Evolutionary conservation across 2,797 vertebrate genomes (phyloP).

Genomic region (Neosalanx taihuensis): DNA sequence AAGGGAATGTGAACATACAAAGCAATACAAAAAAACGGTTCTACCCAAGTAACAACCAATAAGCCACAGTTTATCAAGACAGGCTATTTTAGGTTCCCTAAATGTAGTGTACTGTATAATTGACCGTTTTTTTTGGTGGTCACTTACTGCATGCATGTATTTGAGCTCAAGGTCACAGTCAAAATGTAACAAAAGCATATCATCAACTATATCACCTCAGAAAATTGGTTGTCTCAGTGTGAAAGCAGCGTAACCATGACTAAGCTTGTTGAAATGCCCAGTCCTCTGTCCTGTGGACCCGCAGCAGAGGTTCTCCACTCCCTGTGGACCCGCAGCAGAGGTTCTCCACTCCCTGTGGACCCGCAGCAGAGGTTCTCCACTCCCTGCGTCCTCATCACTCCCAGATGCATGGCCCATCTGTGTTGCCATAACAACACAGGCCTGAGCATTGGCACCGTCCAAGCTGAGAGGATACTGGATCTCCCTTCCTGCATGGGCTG

Average conservation of each 20-base stretch:
- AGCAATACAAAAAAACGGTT: slow-evolving; percentile 53
- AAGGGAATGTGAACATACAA: slow-evolving; percentile 48
- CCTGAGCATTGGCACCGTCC: slow-evolving; percentile 30
- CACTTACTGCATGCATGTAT: slow-evolving; percentile 35
- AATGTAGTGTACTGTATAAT: neutral
- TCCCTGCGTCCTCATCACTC: slow-evolving; percentile 31
- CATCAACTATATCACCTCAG: slow-evolving; percentile 30
- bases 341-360: slow-evolving; percentile 33
- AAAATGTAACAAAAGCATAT: slow-evolving; percentile 39
- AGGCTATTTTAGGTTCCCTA: slow-evolving; percentile 1
- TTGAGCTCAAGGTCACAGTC: slow-evolving; percentile 20
- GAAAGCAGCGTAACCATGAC: slow-evolving; percentile 48
- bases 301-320: slow-evolving; percentile 41
- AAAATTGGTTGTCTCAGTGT: slow-evolving; percentile 23
- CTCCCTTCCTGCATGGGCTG: slow-evolving; percentile 4
- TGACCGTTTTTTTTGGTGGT: neutral
- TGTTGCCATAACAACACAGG: slow-evolving; percentile 28
- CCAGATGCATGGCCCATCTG: slow-evolving; percentile 28
- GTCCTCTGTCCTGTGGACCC: slow-evolving; percentile 27
- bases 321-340: slow-evolving; percentile 43
- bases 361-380: slow-evolving; percentile 43
- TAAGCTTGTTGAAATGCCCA: slow-evolving; percentile 18
- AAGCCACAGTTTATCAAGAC: slow-evolving; percentile 20
- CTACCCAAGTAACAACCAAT: slow-evolving; percentile 32
- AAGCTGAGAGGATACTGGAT: slow-evolving; percentile 4